Evolutionary conservation across 2,797 vertebrate genomes (phyloP).

Genomic region (Cryptoprocta ferox): DNA sequence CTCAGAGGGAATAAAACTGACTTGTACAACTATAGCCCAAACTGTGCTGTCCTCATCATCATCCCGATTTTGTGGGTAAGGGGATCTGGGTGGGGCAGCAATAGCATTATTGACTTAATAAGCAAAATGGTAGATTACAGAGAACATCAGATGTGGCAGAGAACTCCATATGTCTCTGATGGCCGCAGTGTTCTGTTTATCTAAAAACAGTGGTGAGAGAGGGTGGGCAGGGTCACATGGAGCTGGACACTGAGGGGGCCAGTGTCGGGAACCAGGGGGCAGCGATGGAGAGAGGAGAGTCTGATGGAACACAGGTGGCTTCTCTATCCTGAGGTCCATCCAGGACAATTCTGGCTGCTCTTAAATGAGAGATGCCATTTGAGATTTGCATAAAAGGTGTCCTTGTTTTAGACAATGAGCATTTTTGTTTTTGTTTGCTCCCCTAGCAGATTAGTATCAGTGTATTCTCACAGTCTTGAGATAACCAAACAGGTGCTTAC

Average conservation of each 20-base stretch:
- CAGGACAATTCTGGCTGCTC: neutral
- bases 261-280: neutral
- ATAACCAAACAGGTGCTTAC: neutral
- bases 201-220: neutral
- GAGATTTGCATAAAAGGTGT: neutral
- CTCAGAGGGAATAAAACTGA: neutral
- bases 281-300: neutral
- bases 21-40: neutral
- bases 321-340: neutral
- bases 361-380: neutral
- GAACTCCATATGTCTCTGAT: neutral
- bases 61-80: neutral
- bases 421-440: neutral
- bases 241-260: neutral
- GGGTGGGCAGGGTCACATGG: rapidly evolving
- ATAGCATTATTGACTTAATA: neutral
- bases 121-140: neutral
- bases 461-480: neutral
- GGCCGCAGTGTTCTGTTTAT: neutral
- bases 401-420: neutral
- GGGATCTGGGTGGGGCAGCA: neutral
- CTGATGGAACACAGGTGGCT: neutral
- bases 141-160: neutral
- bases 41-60: neutral
- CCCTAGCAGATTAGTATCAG: neutral